These are phyloP conservation scores for Ceyx margarethae DNA, from an alignment of 2,113 vertebrate species.

Conservation along the genomic window DNA sequence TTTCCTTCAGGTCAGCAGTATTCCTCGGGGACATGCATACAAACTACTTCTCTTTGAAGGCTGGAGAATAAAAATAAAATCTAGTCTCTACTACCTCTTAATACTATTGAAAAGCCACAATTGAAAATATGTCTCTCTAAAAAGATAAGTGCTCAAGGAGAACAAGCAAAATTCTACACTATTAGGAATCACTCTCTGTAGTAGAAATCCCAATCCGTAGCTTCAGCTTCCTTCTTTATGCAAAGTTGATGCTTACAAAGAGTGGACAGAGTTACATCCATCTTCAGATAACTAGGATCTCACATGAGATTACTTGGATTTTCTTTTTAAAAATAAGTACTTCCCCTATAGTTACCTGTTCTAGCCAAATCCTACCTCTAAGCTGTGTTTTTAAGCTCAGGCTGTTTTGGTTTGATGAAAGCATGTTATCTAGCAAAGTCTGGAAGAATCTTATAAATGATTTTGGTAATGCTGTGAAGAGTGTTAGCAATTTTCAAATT, in stretches of 20 bases:
- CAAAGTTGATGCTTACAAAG: not conserved
- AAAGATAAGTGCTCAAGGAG: not conserved
- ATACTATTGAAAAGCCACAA: not conserved
- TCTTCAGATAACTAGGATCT: not conserved
- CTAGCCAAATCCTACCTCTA: not conserved
- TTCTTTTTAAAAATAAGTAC: not conserved
- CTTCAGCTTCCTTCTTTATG: not conserved
- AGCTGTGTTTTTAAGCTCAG: not conserved
- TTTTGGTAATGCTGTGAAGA: not conserved
- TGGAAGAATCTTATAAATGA: not conserved
- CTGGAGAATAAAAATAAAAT: not conserved
- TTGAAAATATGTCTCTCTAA: not conserved
- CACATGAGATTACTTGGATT: not conserved
- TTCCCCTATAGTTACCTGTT: not conserved
- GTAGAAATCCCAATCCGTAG: not conserved
- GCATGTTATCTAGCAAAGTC: not conserved
- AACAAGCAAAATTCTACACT: not conserved
- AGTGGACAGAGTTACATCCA: not conserved
- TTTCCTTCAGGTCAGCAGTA: not conserved
- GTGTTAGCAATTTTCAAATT: not conserved
- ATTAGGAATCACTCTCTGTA: not conserved
- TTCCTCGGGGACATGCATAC: not conserved
- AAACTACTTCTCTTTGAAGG: not conserved
- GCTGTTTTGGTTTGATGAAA: not conserved
- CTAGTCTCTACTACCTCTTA: not conserved